Conservation (phyloP, 2,113 vertebrate genomes). For the Mesoclemmys tuberculata region DNA sequence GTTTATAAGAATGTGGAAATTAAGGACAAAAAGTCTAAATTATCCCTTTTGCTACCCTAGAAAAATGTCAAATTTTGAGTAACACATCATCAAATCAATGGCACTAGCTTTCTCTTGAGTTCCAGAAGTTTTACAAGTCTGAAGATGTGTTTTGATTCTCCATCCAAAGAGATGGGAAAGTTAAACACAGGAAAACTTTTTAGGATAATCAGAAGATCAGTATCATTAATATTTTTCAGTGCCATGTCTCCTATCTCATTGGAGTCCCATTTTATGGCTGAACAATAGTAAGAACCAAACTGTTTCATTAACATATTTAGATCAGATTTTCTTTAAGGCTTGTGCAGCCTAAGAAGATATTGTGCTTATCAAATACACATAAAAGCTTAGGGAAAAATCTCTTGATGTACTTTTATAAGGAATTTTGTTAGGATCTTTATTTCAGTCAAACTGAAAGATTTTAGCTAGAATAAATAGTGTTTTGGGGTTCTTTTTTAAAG, state of each 20-base stretch:
- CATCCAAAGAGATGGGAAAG: constrained; percentile 29
- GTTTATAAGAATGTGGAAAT: constrained; percentile 51
- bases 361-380: not conserved
- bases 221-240: constrained; percentile 41
- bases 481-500: not conserved
- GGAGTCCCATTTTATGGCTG: not conserved
- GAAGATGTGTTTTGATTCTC: constrained; percentile 51
- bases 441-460: not conserved
- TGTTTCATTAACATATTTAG: not conserved
- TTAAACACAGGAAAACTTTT: constrained; percentile 53
- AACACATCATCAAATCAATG: constrained; percentile 65
- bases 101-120: constrained; percentile 22
- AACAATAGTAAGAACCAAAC: not conserved
- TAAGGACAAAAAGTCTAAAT: constrained; percentile 43
- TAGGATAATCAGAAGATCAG: constrained; percentile 10
- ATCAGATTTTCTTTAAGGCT: not conserved
- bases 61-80: constrained; percentile 56
- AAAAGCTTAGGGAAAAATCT: not conserved
- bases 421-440: not conserved
- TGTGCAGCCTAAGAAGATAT: not conserved
- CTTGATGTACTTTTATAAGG: not conserved
- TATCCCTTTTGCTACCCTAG: constrained; percentile 44
- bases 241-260: not conserved
- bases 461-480: not conserved
- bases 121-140: constrained; percentile 59